A percentile compares a stretch with the other conserved stretches of the same genome.
Evolutionary conservation across 2,113 vertebrate species (phyloP).

Genomic region (Coregonus clupeaformis): DNA sequence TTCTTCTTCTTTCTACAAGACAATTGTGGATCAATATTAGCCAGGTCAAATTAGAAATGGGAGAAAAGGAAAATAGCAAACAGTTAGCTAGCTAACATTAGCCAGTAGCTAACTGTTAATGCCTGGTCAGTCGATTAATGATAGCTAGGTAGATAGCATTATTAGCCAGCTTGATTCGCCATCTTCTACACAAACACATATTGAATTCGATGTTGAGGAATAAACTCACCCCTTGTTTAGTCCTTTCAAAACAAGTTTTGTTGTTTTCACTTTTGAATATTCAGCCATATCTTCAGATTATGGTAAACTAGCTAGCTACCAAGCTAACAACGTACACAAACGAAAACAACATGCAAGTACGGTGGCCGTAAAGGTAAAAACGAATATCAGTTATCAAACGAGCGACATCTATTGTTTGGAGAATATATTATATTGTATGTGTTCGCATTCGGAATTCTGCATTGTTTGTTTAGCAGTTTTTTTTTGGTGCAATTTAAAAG

Average conservation of each 20-base stretch:
- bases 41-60: background rate
- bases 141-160: background rate
- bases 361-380: conserved; percentile 42
- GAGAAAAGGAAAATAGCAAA: background rate
- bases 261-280: conserved; percentile 87
- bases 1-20: conserved; percentile 85
- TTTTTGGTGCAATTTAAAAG: too few relatives aligned
- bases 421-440: background rate
- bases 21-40: background rate
- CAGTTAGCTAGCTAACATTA: background rate
- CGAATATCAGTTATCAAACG: background rate
- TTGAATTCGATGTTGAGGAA: background rate
- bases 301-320: background rate
- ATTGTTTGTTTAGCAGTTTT: too few relatives aligned
- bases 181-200: background rate
- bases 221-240: conserved; percentile 80
- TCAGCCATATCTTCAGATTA: conserved; percentile 76
- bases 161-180: too few relatives aligned
- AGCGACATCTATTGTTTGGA: background rate
- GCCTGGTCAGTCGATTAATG: background rate
- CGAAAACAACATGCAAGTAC: conserved; percentile 30
- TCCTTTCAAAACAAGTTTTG: conserved; percentile 91
- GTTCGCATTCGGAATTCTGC: too few relatives aligned
- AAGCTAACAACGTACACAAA: background rate
- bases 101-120: background rate